Conservation (phyloP, 2,888 invertebrate genomes). For the Zele albiditarsus region DNA sequence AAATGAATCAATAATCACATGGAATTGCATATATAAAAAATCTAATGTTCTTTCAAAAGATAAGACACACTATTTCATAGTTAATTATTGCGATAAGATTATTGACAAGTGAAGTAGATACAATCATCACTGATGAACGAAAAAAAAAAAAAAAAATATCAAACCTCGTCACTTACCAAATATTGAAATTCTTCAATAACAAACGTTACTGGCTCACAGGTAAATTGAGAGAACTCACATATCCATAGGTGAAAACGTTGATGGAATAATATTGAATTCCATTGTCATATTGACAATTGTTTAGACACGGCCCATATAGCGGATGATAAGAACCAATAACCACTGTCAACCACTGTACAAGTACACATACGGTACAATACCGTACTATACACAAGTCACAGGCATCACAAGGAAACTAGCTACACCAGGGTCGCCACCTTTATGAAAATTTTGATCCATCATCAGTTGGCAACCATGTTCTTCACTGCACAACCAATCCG, state of each 20-base stretch:
- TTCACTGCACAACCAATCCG: neutral
- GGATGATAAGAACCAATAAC: neutral
- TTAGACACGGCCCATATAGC: neutral
- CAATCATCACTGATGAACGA: neutral
- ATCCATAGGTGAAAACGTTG: neutral
- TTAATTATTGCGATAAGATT: neutral
- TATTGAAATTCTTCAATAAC: neutral
- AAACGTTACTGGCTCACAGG: neutral
- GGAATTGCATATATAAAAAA: neutral
- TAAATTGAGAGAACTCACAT: neutral
- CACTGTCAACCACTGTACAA: neutral
- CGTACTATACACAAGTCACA: neutral
- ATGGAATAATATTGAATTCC: slow-evolving; percentile 10
- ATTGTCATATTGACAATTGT: slow-evolving; percentile 30
- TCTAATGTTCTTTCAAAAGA: neutral
- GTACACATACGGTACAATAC: neutral
- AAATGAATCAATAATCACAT: neutral
- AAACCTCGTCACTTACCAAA: neutral
- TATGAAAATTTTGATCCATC: neutral
- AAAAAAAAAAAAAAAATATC: too few species aligned
- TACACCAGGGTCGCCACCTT: neutral
- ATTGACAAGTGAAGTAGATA: neutral
- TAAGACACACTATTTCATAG: neutral
- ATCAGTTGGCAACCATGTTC: neutral
- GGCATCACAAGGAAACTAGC: neutral